Percentiles rank a stretch among this genome's conserved stretches.
phyloP scores from a whole-genome alignment of 2,888 invertebrate genomes.

The Agrotis exclamationis region DNA sequence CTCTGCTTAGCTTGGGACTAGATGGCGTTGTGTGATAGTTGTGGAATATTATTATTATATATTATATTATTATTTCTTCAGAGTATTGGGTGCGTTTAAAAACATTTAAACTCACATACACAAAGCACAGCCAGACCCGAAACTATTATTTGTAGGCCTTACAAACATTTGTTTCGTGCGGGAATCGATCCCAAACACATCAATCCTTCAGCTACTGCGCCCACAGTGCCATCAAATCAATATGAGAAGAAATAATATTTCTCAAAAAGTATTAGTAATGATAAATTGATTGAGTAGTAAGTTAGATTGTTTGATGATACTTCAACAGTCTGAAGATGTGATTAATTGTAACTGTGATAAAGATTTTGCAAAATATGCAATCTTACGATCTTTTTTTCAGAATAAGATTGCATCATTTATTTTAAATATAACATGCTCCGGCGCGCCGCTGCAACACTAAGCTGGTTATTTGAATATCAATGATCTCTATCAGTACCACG shows the following conservation, averaged over 20 bases:
- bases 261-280: not conserved
- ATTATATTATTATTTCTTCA: no score
- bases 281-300: not conserved
- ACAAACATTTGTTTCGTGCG: no score
- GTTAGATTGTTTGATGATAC: not conserved
- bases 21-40: no score
- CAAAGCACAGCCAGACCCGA: no score
- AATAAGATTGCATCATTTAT: not conserved
- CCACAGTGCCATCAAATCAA: no score
- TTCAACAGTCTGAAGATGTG: not conserved
- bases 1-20: no score
- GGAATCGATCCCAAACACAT: no score
- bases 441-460: not conserved
- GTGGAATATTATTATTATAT: no score
- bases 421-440: not conserved
- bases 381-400: not conserved
- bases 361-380: not conserved
- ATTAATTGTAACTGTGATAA: not conserved
- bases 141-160: no score
- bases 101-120: no score
- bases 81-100: no score
- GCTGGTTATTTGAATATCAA: conserved; percentile 15
- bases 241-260: not conserved
- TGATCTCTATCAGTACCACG: not conserved
- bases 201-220: no score